phyloP scores from a whole-genome alignment of 1,140 invertebrate genomes.

The Nomia melanderi region DNA sequence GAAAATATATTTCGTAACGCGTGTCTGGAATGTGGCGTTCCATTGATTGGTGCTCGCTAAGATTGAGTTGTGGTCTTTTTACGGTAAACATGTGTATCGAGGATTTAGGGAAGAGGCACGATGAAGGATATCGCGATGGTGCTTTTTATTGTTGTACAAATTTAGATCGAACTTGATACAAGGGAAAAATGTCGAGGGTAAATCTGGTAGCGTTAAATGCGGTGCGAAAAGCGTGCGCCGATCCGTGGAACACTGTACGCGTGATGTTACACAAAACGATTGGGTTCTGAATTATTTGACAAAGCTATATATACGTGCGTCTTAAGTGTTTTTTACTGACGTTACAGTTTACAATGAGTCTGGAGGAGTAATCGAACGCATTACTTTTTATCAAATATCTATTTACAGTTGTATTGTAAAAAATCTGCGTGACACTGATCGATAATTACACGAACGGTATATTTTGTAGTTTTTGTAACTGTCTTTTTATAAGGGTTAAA shows the following conservation, averaged over 20 bases:
- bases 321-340: not conserved
- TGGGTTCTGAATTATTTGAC: constrained; percentile 15
- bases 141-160: too few relatives aligned
- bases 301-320: not conserved
- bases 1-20: constrained; percentile 28
- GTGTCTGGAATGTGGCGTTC: not conserved
- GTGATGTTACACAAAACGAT: constrained; percentile 17
- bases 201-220: too few relatives aligned
- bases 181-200: too few relatives aligned
- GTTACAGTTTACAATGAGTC: constrained; percentile 2
- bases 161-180: too few relatives aligned
- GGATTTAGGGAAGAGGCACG: too few relatives aligned
- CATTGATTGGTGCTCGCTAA: not conserved
- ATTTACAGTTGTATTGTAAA: constrained; percentile 28
- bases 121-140: too few relatives aligned
- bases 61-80: too few relatives aligned
- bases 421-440: constrained; percentile 21
- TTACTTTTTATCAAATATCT: constrained; percentile 29
- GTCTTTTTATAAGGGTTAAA: constrained; percentile 63
- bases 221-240: too few relatives aligned
- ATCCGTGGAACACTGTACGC: not conserved
- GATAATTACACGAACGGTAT: constrained; percentile 40
- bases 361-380: not conserved
- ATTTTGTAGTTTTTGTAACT: constrained; percentile 34
- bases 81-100: too few relatives aligned